These are phyloP conservation scores for Stenotaenia linearis DNA, from an alignment of 2,888 invertebrate genomes.

Conservation along the genomic window DNA sequence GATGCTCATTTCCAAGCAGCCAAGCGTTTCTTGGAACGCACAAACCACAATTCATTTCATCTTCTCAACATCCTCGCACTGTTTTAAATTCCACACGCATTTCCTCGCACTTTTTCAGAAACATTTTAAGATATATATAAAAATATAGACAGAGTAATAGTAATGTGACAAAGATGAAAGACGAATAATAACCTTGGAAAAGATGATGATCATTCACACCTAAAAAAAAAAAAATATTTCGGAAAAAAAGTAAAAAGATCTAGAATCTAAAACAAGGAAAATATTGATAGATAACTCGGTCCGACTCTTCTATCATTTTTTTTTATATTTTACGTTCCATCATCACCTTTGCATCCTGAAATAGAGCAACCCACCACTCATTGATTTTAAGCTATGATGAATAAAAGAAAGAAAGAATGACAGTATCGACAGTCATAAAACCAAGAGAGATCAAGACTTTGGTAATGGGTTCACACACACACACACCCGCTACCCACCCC, in stretches of 20 bases:
- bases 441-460: constrained; percentile 9
- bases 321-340: background rate
- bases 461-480: background rate
- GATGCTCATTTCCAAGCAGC: constrained; percentile 9
- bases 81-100: background rate
- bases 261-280: background rate
- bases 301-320: background rate
- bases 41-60: constrained; percentile 9
- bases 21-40: constrained; percentile 4
- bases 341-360: background rate
- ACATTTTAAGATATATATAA: constrained; percentile 4
- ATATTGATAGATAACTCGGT: background rate
- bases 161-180: constrained; percentile 9
- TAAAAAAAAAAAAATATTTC: background rate
- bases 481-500: background rate
- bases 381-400: background rate
- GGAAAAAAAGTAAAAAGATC: background rate
- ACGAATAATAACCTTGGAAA: background rate
- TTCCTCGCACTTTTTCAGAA: constrained; percentile 5
- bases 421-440: constrained; percentile 9
- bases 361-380: background rate
- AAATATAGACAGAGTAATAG: constrained; percentile 9
- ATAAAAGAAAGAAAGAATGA: background rate
- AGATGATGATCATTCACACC: background rate
- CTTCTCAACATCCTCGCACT: constrained; percentile 4